A percentile compares a stretch with the other conserved stretches of the same genome.
Evolutionary conservation across 2,113 vertebrate species (phyloP).

Genomic region (Hemichromis elongatus): DNA sequence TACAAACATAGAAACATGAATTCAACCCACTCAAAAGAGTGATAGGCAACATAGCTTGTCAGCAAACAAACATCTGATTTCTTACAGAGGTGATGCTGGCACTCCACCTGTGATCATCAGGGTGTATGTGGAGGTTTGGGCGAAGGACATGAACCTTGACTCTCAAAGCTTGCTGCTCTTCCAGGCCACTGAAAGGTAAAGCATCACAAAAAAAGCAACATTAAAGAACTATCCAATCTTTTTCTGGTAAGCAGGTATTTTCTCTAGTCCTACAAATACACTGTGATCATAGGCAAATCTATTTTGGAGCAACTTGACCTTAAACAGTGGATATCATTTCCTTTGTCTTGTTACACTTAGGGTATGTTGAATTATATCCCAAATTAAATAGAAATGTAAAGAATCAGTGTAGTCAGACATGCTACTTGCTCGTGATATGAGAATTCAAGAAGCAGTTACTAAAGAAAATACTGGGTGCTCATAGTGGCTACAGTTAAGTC

Average conservation of each 20-base stretch:
- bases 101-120: slow-evolving; percentile 27
- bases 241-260: not conserved
- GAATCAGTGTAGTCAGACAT: not conserved
- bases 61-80: not conserved
- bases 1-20: not conserved
- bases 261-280: not conserved
- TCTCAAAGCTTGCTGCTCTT: slow-evolving; percentile 93
- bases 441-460: not conserved
- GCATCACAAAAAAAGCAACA: not conserved
- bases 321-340: not conserved
- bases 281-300: slow-evolving; percentile 48
- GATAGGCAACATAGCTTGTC: not conserved
- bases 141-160: slow-evolving; percentile 94
- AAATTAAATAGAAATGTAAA: not conserved
- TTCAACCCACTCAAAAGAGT: slow-evolving; percentile 2
- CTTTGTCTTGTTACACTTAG: not conserved
- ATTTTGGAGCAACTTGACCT: not conserved
- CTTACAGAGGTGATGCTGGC: not conserved
- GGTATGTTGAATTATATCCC: not conserved
- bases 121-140: slow-evolving; percentile 87
- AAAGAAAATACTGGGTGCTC: not conserved
- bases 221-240: not conserved
- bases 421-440: not conserved
- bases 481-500: not conserved
- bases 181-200: slow-evolving; percentile 84